Base-by-base conservation (phyloP, 2,888 invertebrate genomes). In the Drosophila rellima region DNA sequence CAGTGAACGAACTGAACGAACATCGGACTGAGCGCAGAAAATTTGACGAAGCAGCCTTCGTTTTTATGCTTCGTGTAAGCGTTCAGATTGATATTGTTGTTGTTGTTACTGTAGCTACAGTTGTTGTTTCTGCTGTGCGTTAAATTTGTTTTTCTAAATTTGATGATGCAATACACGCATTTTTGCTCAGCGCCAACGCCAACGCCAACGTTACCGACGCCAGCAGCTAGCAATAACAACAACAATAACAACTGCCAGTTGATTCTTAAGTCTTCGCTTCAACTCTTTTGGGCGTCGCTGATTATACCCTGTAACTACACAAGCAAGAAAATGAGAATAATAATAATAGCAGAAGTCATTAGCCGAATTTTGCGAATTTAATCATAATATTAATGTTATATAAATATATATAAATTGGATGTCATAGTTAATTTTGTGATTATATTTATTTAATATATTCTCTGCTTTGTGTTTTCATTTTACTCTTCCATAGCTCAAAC, bases 161-260 rank as follows among this genome's bases (percentile, higher is more conserved):
- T 89, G 85, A 85, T 85, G 85, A 85, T 85, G 85, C 85, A 85
- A 85, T 85, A 87, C 89, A 85, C 82, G 89, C 85, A 83, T 80
- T 70, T 70, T 76, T 60, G 75, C 63, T 48, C 8, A 64, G 52
- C 70, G 62, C 23, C 55, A 42, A 45, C 65, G 66, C 40, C 39
- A 13, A 26, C 45, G 70, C 20, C 65, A 40, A 26, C 73, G 65
- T 44, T 55, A 45, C 20, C 20, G 18, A 18, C 31, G n/a, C 6
- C 29, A 18, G 18, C 69, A 68, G 39, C 42, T 47, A 42, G 0
- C 40, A 40, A 23, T 45, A 48, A n/a, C 54, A 61, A 15, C 33
- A 74, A 42, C 29, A 74, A 55, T 10, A 70, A 18, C 26, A 59
- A 66, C 42, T 45, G 39, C 23, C 68, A 62, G 40, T 61, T 61